Conservation (phyloP, 2,888 invertebrate genomes). For the Idaea biselata region DNA sequence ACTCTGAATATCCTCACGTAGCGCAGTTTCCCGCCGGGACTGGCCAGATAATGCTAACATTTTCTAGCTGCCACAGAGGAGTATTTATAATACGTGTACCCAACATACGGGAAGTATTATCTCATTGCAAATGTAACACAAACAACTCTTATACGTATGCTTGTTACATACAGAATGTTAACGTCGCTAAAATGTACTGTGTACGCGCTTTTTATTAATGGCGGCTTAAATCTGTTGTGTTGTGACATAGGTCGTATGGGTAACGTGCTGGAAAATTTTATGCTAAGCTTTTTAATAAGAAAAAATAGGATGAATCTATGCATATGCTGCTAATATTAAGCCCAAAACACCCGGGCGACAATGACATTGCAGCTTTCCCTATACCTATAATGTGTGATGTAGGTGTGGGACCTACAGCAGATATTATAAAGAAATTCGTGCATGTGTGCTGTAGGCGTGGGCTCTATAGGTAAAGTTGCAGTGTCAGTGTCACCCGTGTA, state of each 20-base stretch:
- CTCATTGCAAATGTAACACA: slow-evolving; percentile 2
- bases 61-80: slow-evolving; percentile 13
- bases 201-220: not conserved
- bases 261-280: not conserved
- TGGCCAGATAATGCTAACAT: slow-evolving; percentile 11
- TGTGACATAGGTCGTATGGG: not conserved
- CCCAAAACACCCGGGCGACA: too few species aligned
- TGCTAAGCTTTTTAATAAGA: too few species aligned
- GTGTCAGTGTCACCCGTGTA: too few species aligned
- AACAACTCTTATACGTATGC: not conserved
- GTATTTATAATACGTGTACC: slow-evolving; percentile 20
- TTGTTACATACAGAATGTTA: not conserved
- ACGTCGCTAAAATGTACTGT: not conserved
- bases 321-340: too few species aligned
- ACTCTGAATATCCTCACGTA: slow-evolving; percentile 21
- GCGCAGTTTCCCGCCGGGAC: slow-evolving; percentile 14
- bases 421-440: too few species aligned
- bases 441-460: too few species aligned
- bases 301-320: too few species aligned
- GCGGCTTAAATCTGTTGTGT: not conserved
- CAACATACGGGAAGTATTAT: slow-evolving; percentile 19
- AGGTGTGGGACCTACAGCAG: too few species aligned
- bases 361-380: too few species aligned
- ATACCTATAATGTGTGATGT: too few species aligned
- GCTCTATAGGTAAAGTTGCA: too few species aligned